phyloP scores from a whole-genome alignment of 2,888 invertebrate genomes.

The Caenorhabditis sp. region DNA sequence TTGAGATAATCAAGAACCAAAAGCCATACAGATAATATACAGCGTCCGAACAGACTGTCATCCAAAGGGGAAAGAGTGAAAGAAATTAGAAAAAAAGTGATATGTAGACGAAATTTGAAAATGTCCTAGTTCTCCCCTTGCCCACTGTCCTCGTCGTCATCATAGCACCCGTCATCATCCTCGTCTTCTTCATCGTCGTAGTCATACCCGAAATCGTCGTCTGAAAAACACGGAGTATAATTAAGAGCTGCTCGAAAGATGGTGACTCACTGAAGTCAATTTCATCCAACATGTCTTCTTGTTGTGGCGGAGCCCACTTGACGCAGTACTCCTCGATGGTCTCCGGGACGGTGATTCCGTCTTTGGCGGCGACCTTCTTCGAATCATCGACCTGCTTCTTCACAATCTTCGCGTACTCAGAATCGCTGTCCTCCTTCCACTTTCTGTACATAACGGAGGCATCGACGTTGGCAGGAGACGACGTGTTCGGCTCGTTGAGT shows the following conservation, averaged over 20 bases:
- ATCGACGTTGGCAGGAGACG: slow-evolving; percentile 99
- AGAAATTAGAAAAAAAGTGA: slow-evolving; percentile 27
- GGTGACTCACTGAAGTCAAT: slow-evolving; percentile 93
- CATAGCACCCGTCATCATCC: slow-evolving; percentile 64
- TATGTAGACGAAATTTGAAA: slow-evolving; percentile 16
- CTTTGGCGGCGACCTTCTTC: slow-evolving; percentile 94
- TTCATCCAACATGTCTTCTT: slow-evolving; percentile 91
- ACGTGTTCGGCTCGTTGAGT: slow-evolving; percentile 99
- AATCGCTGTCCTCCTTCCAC: slow-evolving; percentile 93
- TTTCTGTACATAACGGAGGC: slow-evolving; percentile 99
- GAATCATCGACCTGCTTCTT: slow-evolving; percentile 97
- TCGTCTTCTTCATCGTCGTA: slow-evolving; percentile 73
- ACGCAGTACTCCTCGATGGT: slow-evolving; percentile 99
- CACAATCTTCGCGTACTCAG: slow-evolving; percentile 99
- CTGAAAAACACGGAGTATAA: slow-evolving; percentile 53
- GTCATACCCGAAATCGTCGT: slow-evolving; percentile 66
- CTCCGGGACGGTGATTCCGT: slow-evolving; percentile 96
- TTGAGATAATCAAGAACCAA: neutral
- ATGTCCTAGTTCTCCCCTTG: slow-evolving; percentile 78
- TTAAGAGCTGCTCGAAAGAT: neutral
- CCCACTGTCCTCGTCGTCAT: slow-evolving; percentile 81
- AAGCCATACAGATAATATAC: neutral
- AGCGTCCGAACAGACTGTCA: neutral
- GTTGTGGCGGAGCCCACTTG: slow-evolving; percentile 90
- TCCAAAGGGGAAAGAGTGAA: slow-evolving; percentile 15